Evolutionary conservation across 2,888 invertebrate species (phyloP).

Genomic region (Lamellibrachia columna): DNA sequence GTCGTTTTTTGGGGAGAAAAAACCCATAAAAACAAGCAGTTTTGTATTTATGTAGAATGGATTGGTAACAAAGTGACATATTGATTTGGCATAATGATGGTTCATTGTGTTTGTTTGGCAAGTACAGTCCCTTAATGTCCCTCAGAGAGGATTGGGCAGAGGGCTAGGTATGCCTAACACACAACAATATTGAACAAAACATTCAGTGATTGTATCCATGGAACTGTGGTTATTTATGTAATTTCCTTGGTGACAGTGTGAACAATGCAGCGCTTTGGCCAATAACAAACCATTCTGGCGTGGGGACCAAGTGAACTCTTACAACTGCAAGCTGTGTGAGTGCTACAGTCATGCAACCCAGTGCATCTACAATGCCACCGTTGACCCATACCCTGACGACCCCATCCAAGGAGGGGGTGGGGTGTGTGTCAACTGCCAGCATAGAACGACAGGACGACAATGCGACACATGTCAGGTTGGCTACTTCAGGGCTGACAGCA

Average conservation of each 20-base stretch:
- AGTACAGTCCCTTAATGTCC: not conserved
- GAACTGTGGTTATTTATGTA: not conserved
- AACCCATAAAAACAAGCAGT: no score
- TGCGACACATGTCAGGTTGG: constrained; percentile 55
- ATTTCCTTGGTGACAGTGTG: constrained; percentile 54
- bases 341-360: constrained; percentile 60
- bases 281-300: constrained; percentile 61
- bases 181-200: not conserved
- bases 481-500: constrained; percentile 54
- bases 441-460: constrained; percentile 57
- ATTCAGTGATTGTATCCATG: not conserved
- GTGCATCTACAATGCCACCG: constrained; percentile 57
- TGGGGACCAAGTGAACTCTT: constrained; percentile 54
- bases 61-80: no score
- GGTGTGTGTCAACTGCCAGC: constrained; percentile 58
- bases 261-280: constrained; percentile 59
- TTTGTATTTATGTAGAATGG: no score
- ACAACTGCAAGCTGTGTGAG: constrained; percentile 58
- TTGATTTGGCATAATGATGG: no score
- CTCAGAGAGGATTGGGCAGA: not conserved
- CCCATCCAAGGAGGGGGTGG: constrained; percentile 62
- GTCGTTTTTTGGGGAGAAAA: no score
- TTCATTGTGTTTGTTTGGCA: no score
- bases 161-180: not conserved
- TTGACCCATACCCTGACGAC: constrained; percentile 58